Conservation (phyloP, 1,140 invertebrate genomes). For the Achatina immaculata region DNA sequence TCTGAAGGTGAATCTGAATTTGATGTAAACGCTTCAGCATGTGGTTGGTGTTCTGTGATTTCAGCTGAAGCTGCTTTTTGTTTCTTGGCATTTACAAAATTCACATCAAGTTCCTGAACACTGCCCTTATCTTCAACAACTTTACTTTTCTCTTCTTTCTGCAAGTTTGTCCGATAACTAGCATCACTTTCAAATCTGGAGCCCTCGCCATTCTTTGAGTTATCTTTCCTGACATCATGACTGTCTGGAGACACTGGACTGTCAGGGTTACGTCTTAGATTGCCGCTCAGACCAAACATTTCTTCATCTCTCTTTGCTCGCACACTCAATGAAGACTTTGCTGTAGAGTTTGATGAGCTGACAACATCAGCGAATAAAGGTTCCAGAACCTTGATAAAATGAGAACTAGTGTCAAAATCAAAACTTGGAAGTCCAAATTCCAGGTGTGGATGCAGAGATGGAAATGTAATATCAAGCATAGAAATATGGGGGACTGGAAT, state of each 20-base stretch:
- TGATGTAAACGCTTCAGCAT: background rate
- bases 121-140: background rate
- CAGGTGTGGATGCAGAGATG: slow-evolving; percentile 15
- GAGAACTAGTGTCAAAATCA: background rate
- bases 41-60: background rate
- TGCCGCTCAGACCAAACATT: slow-evolving; percentile 28
- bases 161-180: background rate
- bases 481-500: slow-evolving; percentile 16
- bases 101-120: background rate
- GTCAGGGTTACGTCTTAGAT: slow-evolving; percentile 17
- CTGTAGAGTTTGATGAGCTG: background rate
- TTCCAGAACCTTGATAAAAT: background rate
- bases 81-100: background rate
- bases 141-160: background rate
- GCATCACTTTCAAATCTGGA: background rate
- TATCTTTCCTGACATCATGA: background rate
- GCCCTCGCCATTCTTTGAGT: background rate
- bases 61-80: background rate
- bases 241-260: background rate
- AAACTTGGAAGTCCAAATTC: background rate
- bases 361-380: background rate
- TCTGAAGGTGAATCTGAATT: background rate
- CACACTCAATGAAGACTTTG: background rate
- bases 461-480: slow-evolving; percentile 16
- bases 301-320: background rate